Evolutionary conservation across 2,113 vertebrate species (phyloP), one percentile per base, ranked within the genome.

Genomic region (Setophaga kirtlandii): DNA sequence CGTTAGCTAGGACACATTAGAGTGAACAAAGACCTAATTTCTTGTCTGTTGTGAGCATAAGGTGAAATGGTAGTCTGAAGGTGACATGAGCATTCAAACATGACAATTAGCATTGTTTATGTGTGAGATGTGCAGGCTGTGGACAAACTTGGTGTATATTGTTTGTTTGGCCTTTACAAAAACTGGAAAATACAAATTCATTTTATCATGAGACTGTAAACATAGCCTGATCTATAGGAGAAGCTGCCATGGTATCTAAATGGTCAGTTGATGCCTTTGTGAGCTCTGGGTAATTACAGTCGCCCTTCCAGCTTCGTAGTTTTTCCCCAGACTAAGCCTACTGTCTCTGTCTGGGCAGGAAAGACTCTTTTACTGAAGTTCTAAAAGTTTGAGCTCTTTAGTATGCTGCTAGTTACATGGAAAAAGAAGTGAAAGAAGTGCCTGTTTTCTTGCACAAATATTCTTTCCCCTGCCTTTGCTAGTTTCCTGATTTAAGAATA

Each of bases 401-500:
- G 49, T 46, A 17, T 33, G 7, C 60, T 81, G 21, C 28, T 70
- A 13, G 50, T 78, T 88, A 69, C 0, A 8, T 74, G 76, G 73
- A 89, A 86, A 31, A 89, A 42, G 46, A 81, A 70, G 39, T 62
- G 68, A 77, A 87, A 70, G 35, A 81, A 30, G 23, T 74, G 23
- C 55, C 55, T 86, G 31, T 44, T 89, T 89, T 39, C 73, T 92
- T 95, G 52, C 39, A 65, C 37, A 86, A 65, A 63, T 28, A 59
- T 74, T 81, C 56, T n/a, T 93, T 83, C 53, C 58, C 41, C 33
- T 83, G 88, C 73, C 78, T 83, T 83, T 94, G 60, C 50, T 82
- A 50, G 24, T 69, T 94, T 94, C 65, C 62, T 88, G 71, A 74
- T 92, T 95, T 83, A 92, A 83, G 83, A 88, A n/a, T 75, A 81